Evolutionary conservation across 2,888 invertebrate genomes (phyloP), one percentile per base, ranked within the genome.

Genomic region (Papilio demoleus): DNA sequence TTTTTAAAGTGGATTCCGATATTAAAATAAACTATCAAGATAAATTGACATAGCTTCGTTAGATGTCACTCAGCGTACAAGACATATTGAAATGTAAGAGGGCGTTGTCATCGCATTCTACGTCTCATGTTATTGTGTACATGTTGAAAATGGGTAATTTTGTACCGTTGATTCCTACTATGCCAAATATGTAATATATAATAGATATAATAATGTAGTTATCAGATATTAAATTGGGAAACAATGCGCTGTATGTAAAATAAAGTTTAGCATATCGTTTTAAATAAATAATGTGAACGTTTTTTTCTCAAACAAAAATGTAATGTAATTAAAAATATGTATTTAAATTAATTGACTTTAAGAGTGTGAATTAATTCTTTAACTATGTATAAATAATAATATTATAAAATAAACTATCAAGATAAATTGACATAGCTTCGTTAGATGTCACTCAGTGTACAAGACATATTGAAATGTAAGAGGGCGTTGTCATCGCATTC

Each of bases 201-300:
- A 58, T 66, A 61, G 19, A 17, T 60, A 24, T 65, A 50, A 65
- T 17, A n/a, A 27, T 38, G 59, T 65, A 50, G 22, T 56, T 34
- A 56, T 40, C 36, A 47, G 34, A n/a, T n/a, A n/a, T n/a, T n/a
- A 75, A 84, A 85, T 85, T 87, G 92, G 92, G 92, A 92, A 92
- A 92, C 89, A 90, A 92, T 88, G 79, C 92, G 92, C 92, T 92
- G 88, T 82, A 86, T 90, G 85, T 90, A 90, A 80, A 74, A 84
- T 86, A 88, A 80, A 83, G 77, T 81, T 78, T 88, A 88, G 83
- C 86, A 86, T 87, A 87, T 88, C 85, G 80, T 85, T 75, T 56
- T 70, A 70, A 64, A 12, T 11, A 36, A 42, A 22, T 4, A 12
- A 22, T 19, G 8, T 50, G 0, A 53, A 50, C 17, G 17, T 14